Base-by-base conservation (phyloP, 2,797 vertebrate genomes). In the Emydoidea blandingii region DNA sequence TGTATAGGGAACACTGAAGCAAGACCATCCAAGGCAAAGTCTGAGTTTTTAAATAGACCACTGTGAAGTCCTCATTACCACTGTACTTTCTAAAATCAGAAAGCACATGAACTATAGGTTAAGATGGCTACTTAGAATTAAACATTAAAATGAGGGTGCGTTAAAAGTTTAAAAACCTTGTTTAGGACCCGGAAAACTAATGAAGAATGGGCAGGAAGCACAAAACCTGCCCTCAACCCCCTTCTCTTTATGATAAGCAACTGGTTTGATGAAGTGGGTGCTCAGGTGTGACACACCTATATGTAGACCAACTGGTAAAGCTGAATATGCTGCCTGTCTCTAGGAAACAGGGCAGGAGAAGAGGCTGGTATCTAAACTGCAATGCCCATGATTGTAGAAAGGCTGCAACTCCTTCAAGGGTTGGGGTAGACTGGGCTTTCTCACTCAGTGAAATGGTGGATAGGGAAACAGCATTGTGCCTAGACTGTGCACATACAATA, bases 391-490 rank as follows among this genome's bases (percentile, higher is more conserved):
- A 56, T 18, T 80, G 62, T 0, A 41, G 16, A 57, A 88, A 79
- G 56, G 47, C 8, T 1, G 0, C 4, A 72, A 19, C 34, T 27
- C 5, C 44, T 7, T 87, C 54, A 65, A 65, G 41, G 79, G 14
- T 5, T 0, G 0, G 2, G 5, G 5, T 27, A 86, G 53, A n/a
- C 72, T 74, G 25, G 41, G 41, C 41, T 76, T 2, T 27, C 68
- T 12, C 59, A 4, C 68, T 74, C 68, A 37, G n/a, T 37, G 15
- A 8, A 16, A 53, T 31, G n/a, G 11, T 49, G 34, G 62, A 53
- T 14, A 50, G 18, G 7, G 62, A 83, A 86, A 83, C 44, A 86
- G 49, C 81, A 72, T 0, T 0, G 41, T 59, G 88, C 34, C 41
- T 37, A 31, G n/a, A 6, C 74, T 56, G 4, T 18, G 5, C 37